Conservation (phyloP, 2,113 vertebrate genomes). For the Dendropsophus ebraccatus region DNA sequence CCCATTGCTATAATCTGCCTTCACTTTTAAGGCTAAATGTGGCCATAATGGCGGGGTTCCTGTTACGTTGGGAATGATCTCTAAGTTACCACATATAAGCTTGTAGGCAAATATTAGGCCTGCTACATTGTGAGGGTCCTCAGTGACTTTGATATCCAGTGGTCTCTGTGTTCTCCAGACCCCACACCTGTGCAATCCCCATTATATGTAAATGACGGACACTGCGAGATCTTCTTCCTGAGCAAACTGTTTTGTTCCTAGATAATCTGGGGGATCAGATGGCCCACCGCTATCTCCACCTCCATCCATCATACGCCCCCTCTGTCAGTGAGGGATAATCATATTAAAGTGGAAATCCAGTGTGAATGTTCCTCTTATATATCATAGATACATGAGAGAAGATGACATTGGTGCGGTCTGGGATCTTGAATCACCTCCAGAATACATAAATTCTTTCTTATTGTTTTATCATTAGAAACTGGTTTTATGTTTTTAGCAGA, state of each 20-base stretch:
- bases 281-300: not conserved
- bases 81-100: too few relatives aligned
- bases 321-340: not conserved
- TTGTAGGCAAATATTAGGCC: not conserved
- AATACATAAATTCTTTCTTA: not conserved
- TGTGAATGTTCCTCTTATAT: not conserved
- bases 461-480: too few relatives aligned
- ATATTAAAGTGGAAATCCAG: not conserved
- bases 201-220: slow-evolving; percentile 4
- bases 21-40: too few relatives aligned
- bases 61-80: too few relatives aligned
- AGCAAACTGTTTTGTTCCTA: not conserved
- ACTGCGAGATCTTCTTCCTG: not conserved
- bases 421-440: not conserved
- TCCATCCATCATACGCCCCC: not conserved
- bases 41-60: too few relatives aligned
- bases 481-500: too few relatives aligned
- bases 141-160: not conserved
- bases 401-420: not conserved
- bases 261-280: not conserved
- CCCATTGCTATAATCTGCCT: too few relatives aligned
- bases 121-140: not conserved
- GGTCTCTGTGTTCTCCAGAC: too few relatives aligned
- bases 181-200: not conserved
- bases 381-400: not conserved